Percentiles rank a stretch among this genome's conserved stretches.
phyloP scores from a whole-genome alignment of 2,797 vertebrate genomes.

The Bovichtus diacanthus region DNA sequence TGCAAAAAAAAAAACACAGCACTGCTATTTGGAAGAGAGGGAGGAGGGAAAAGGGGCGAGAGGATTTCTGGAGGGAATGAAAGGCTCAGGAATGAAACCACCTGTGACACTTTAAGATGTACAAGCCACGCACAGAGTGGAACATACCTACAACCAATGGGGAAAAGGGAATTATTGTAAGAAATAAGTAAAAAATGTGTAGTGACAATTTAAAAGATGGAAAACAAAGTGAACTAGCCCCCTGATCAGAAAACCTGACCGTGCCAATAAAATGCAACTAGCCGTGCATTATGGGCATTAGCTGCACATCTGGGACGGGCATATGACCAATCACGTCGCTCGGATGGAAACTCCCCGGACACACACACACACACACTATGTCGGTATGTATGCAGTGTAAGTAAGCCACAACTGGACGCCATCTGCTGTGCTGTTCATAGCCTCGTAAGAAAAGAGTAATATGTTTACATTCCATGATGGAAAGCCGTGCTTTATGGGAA shows the following conservation, averaged over 20 bases:
- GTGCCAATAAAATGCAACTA: constrained; percentile 24
- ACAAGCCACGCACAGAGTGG: too few species aligned
- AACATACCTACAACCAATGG: too few species aligned
- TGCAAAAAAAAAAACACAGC: too few species aligned
- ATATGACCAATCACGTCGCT: constrained; percentile 23
- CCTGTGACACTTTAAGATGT: constrained; percentile 41
- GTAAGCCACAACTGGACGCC: constrained; percentile 50
- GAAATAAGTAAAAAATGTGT: not conserved
- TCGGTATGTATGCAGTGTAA: not conserved
- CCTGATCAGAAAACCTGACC: constrained; percentile 9
- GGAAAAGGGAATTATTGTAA: not conserved
- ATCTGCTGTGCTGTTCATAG: constrained; percentile 40
- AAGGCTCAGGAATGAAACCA: constrained; percentile 14
- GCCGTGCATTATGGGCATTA: constrained; percentile 16
- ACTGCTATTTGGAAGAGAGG: not conserved
- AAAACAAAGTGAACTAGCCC: not conserved
- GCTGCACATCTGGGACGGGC: constrained; percentile 29
- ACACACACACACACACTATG: not conserved
- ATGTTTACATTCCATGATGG: constrained; percentile 35
- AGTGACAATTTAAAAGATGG: too few species aligned
- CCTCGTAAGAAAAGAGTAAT: not conserved
- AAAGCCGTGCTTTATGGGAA: constrained; percentile 21
- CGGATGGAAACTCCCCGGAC: constrained; percentile 3
- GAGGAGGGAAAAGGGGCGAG: not conserved
- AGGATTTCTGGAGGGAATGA: constrained; percentile 34